Evolutionary conservation across 2,113 vertebrate genomes (phyloP).

Genomic region (Hippocampus guttulatus): DNA sequence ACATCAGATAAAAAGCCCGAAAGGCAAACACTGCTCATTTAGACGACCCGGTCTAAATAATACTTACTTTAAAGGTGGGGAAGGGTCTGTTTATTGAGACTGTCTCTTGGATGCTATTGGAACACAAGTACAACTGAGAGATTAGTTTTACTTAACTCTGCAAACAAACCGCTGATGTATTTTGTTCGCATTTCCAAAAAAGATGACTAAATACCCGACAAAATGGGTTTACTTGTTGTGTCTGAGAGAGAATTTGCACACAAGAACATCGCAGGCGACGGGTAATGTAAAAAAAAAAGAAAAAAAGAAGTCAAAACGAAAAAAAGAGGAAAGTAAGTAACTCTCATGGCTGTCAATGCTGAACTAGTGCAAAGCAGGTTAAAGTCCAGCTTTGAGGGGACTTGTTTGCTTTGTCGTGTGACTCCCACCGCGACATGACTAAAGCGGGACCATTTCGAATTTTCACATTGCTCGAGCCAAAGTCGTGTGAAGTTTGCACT

Average conservation of each 20-base stretch:
- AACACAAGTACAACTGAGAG: slow-evolving; percentile 46
- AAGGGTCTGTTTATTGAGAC: slow-evolving; percentile 14
- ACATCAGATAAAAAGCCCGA: slow-evolving; percentile 41
- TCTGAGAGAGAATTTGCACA: too few relatives aligned
- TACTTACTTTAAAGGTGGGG: background rate
- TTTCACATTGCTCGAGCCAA: slow-evolving; percentile 46
- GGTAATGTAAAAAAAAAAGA: background rate
- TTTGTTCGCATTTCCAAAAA: too few relatives aligned
- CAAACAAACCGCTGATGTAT: slow-evolving; percentile 6
- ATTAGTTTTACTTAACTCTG: slow-evolving; percentile 36
- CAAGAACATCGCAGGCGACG: too few relatives aligned
- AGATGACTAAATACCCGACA: too few relatives aligned
- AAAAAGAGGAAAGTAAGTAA: too few relatives aligned
- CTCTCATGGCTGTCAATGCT: background rate
- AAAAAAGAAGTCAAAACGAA: too few relatives aligned
- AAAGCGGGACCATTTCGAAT: slow-evolving; percentile 21
- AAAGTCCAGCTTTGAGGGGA: background rate
- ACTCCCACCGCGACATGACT: slow-evolving; percentile 24
- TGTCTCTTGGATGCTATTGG: slow-evolving; percentile 20
- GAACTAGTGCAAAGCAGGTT: background rate
- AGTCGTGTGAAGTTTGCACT: background rate
- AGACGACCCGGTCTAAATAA: slow-evolving; percentile 18
- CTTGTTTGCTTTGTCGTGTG: slow-evolving; percentile 7
- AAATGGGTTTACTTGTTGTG: too few relatives aligned
- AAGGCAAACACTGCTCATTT: slow-evolving; percentile 51